These are phyloP conservation scores for Scleropages formosus DNA, from an alignment of 2,797 vertebrate genomes.

Conservation along the genomic window DNA sequence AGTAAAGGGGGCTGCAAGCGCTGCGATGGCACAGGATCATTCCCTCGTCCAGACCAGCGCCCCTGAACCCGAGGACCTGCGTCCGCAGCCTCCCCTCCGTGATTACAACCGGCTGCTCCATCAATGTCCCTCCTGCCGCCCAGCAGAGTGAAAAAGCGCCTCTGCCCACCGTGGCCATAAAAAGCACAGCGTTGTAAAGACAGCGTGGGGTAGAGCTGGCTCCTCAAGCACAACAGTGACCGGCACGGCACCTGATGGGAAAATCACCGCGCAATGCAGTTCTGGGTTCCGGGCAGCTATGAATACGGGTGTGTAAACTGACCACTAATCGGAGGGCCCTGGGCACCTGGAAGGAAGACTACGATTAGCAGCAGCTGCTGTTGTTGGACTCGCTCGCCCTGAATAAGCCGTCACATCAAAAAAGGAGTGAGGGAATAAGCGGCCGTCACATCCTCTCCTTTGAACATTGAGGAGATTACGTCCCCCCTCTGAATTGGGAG, in stretches of 20 bases:
- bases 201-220: background rate
- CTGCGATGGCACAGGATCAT: no score
- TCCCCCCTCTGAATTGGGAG: background rate
- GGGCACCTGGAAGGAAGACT: slow-evolving; percentile 6
- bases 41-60: background rate
- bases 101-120: background rate
- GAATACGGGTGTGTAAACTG: slow-evolving; percentile 1
- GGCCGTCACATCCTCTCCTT: background rate
- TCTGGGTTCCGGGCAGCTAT: background rate
- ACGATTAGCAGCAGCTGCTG: background rate
- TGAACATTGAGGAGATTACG: background rate
- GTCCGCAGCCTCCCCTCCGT: background rate
- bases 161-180: background rate
- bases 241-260: background rate
- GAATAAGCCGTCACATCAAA: background rate
- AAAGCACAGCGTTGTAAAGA: background rate
- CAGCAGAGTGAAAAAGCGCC: background rate
- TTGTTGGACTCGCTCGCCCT: background rate
- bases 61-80: background rate
- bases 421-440: background rate
- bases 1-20: background rate
- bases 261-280: slow-evolving; percentile 4
- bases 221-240: background rate
- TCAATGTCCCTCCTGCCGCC: background rate
- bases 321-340: background rate